Evolutionary conservation across 2,113 vertebrate genomes (phyloP).

Genomic region (Conger conger): DNA sequence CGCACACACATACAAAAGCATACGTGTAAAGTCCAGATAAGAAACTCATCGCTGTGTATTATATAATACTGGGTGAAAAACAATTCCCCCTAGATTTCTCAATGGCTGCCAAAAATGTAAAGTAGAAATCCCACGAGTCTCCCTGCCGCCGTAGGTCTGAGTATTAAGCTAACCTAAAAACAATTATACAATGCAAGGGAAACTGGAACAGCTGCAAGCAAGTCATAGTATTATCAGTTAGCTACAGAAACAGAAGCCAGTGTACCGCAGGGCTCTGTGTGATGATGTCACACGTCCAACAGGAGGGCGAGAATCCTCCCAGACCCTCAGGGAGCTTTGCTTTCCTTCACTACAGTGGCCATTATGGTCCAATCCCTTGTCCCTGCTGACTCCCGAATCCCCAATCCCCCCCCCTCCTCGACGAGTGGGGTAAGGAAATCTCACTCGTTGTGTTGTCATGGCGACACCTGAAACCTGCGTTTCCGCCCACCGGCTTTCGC

Average conservation of each 20-base stretch:
- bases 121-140: neutral
- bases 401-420: neutral
- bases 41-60: neutral
- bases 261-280: neutral
- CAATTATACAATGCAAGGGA: neutral
- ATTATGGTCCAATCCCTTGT: neutral
- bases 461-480: neutral
- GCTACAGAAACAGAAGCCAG: neutral
- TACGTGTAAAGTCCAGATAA: too few species aligned
- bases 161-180: neutral
- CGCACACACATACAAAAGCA: too few species aligned
- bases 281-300: neutral
- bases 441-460: neutral
- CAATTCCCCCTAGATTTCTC: neutral
- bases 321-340: neutral
- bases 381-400: neutral
- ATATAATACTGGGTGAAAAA: neutral
- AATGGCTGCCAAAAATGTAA: neutral
- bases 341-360: neutral
- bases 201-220: neutral
- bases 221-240: neutral
- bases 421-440: neutral
- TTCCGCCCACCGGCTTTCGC: too few species aligned
- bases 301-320: neutral
- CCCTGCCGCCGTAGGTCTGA: neutral